Base-by-base conservation (phyloP, 2,113 vertebrate genomes). In the Lepus americanus region DNA sequence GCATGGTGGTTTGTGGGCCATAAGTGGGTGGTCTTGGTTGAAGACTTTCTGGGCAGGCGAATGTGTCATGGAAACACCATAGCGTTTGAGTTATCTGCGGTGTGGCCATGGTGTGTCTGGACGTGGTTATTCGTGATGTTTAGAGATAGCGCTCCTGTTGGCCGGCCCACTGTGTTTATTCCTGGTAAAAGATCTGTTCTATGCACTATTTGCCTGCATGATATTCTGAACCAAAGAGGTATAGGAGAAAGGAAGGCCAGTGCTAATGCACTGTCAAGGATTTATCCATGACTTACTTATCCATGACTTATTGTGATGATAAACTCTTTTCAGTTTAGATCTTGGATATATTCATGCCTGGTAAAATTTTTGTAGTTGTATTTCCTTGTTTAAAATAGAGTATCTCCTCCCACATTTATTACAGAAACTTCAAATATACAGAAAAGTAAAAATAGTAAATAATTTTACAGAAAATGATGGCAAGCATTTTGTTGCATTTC, bases 11-110 rank as follows among this genome's bases (percentile, higher is more conserved):
- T 94, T 92, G 92, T 29, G 53, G 61, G 25, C 36, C 88, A 33
- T 77, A 53, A 63, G 16, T 76, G 92, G 86, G 96, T 97, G 84
- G 95, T 96, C 94, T 92, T 67, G 67, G 12, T 10, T 93, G 74
- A 93, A 95, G 77, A 55, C 44, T 72, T 92, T 74, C 63, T 89
- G 66, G 72, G 49, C 84, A 90, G 73, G 67, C 87, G 70, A 27
- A 23, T 82, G 23, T 81, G 74, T 94, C 73, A 23, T 82, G 88
- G 82, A 92, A 86, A 83, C 72, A 73, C 66, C 53, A 33, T 85
- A 94, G 39, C 19, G 31, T 64, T 31, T 79, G 73, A 55, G 59
- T 85, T 77, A 31, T 36, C 22, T 93, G 53, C 39, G 80, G 74
- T 81, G 87, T 27, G 9, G 49, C 67, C 29, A 0, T 87, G 88